phyloP scores from a whole-genome alignment of 2,888 invertebrate genomes.

The Andrena marginata region DNA sequence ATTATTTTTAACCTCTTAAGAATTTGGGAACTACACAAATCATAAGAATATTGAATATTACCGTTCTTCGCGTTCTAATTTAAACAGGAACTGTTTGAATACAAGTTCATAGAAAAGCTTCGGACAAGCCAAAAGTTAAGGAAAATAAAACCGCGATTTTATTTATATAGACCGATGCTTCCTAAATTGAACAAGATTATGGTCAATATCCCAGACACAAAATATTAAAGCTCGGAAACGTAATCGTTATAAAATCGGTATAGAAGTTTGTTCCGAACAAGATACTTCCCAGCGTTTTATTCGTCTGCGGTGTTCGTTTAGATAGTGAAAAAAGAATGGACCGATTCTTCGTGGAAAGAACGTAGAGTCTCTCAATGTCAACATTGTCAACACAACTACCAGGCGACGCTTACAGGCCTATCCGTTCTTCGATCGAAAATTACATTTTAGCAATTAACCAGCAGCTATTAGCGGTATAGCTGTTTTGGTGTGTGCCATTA shows the following conservation, averaged over 20 bases:
- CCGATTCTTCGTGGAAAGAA: not conserved
- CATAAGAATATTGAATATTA: no score
- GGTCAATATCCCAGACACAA: no score
- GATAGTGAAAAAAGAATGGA: not conserved
- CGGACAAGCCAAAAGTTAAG: no score
- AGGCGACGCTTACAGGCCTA: constrained; percentile 20
- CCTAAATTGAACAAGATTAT: no score
- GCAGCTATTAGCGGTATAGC: constrained; percentile 75
- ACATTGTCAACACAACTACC: constrained; percentile 5
- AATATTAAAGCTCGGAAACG: no score
- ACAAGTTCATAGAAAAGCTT: no score
- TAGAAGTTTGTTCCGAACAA: no score
- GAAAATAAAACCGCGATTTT: no score
- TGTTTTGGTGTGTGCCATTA: constrained; percentile 75
- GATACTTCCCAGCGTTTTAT: no score
- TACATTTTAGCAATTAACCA: constrained; percentile 74
- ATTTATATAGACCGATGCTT: no score
- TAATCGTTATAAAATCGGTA: no score
- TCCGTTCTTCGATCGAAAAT: constrained; percentile 66
- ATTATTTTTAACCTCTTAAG: not conserved
- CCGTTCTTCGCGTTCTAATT: not conserved
- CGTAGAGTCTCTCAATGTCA: not conserved
- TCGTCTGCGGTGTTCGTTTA: no score
- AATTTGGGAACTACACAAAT: not conserved
- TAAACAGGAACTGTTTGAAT: not conserved